Base-by-base conservation (phyloP, 2,888 invertebrate genomes). In the Drosophila ezoana region DNA sequence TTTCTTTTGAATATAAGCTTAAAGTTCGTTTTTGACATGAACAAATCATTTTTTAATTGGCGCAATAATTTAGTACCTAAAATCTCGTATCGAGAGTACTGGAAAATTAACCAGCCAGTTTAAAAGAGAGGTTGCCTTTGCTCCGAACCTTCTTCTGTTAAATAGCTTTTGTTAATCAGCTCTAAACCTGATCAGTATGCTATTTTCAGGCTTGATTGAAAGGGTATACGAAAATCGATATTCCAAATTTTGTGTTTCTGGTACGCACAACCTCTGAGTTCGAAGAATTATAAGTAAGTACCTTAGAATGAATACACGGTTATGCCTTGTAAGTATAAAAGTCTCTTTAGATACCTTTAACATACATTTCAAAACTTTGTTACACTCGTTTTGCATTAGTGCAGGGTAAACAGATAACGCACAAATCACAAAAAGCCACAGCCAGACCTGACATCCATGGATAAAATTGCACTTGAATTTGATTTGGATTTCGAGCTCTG, bases 401-500 rank as follows among this genome's bases (percentile, higher is more conserved):
- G 48, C 1, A 23, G 49, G 49, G 33, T 23, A 64, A 40, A n/a
- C 13, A 32, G 40, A 28, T 40, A 4, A 33, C 23, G 40, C n/a
- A 16, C 0, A 23, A 57, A 51, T 51, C 23, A 38, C 9, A 52
- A 32, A 16, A 37, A 48, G 28, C 28, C 28, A 28, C 28, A 28
- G 28, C 8, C 28, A 28, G 28, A 62, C 13, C 8, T 57, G 37
- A 38, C 33, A 66, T 10, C 44, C 16, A 40, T 40, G 16, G 41
- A 38, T 58, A 20, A 52, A 41, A 38, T 0, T 6, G 20, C 10
- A 16, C n/a, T 35, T 58, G 44, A 51, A 38, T 57, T 57, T 61
- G 75, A 74, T 57, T 56, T 38, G 35, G 40, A 28, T 45, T 66
- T 69, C 23, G 40, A 51, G 11, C 40, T 54, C 11, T 40, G 45